These are phyloP conservation scores for Crossocerus cetratus DNA, from an alignment of 2,888 invertebrate species.

Conservation along the genomic window DNA sequence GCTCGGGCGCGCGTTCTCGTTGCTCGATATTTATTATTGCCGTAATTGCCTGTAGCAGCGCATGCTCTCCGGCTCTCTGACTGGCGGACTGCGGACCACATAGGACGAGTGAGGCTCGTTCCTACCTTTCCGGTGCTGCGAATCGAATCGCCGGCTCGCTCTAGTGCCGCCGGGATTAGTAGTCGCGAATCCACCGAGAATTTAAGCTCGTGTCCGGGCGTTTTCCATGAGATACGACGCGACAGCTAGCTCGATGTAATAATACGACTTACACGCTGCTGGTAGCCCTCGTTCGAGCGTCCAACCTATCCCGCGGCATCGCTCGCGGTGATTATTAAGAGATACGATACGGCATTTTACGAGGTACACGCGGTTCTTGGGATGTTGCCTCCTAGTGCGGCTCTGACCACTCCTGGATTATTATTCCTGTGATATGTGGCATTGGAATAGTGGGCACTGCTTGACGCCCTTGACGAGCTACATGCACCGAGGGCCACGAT, in stretches of 20 bases:
- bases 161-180: constrained; percentile 11
- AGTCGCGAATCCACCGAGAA: background rate
- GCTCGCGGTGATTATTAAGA: constrained; percentile 20
- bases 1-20: constrained; percentile 18
- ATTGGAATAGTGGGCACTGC: background rate
- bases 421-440: background rate
- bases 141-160: constrained; percentile 23
- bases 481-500: too few species aligned
- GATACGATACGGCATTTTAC: constrained; percentile 17
- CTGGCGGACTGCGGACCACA: too few species aligned
- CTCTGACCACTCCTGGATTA: background rate
- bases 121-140: constrained; percentile 39
- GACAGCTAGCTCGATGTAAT: constrained; percentile 24
- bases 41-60: constrained; percentile 10
- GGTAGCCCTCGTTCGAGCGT: constrained; percentile 7
- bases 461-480: too few species aligned
- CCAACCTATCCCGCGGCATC: too few species aligned
- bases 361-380: background rate
- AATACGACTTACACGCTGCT: constrained; percentile 26
- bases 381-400: background rate
- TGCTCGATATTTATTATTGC: constrained; percentile 29
- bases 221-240: constrained; percentile 20
- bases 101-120: background rate
- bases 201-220: constrained; percentile 3
- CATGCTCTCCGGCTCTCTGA: background rate